Base-by-base conservation (phyloP, 1,140 invertebrate species). In the Zophobas morio region DNA sequence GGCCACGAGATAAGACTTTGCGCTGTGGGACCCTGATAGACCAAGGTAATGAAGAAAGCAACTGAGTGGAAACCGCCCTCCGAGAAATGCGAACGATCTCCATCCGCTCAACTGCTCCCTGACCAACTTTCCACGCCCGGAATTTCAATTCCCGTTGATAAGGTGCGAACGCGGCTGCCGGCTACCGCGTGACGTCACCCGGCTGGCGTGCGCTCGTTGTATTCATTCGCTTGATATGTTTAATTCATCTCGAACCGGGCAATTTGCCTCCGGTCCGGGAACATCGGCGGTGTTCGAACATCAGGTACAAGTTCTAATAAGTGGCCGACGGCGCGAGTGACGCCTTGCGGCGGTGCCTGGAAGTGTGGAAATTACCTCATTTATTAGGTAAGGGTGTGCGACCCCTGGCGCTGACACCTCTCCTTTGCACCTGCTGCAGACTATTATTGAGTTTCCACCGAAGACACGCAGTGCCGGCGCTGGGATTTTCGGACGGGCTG, bases 291-390 rank as follows among this genome's bases (percentile, higher is more conserved):
- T 82, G 82, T 83, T 82, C 77, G 78, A 83, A 84, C 83, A 84
- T 85, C 84, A 85, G 84, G 84, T 85, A 85, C 83, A 84, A 81
- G 82, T 84, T 82, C 84, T 84, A 84, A 85, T 84, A 84, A 85
- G 83, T 80, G 79, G 78, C 79, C 66, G 80, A 60, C 77, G 60
- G 54, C 76, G 74, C 54, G 81, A 80, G 80, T 84, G 84, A 84
- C 84, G 84, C 84, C 85, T 86, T 85, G 84, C 81, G 85, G 84
- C 83, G 81, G 81, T 78, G 81, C 72, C 81, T 83, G 81, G 81
- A 86, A 86, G 85, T 86, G 86, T 85, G 84, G 85, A 86, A 86
- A 87, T 87, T 87, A 86, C 86, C 86, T 86, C 86, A 86, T 87
- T 87, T 87, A 87, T 87, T 87, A 87, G 86, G 85, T 87, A 86